phyloP scores from a whole-genome alignment of 2,797 vertebrate species.

The Poliocrania exsul region DNA sequence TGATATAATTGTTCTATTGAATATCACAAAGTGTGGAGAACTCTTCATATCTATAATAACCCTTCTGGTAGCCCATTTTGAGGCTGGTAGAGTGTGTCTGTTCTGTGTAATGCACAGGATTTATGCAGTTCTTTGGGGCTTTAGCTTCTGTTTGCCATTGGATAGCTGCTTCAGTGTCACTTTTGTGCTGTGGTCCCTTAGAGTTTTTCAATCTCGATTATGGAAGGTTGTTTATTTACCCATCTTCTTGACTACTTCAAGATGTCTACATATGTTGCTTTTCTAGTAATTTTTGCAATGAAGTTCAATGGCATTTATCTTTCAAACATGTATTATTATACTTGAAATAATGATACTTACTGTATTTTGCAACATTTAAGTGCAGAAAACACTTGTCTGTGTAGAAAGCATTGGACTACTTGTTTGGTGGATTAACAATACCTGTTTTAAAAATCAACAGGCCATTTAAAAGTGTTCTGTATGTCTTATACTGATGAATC shows the following conservation, averaged over 20 bases:
- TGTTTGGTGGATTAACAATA: background rate
- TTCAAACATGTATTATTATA: background rate
- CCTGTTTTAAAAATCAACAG: background rate
- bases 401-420: background rate
- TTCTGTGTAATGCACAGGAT: background rate
- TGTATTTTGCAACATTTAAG: background rate
- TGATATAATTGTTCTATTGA: background rate
- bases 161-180: background rate
- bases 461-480: background rate
- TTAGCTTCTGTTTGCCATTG: background rate
- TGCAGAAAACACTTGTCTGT: background rate
- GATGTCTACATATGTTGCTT: background rate
- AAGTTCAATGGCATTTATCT: background rate
- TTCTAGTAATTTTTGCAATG: background rate
- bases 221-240: background rate
- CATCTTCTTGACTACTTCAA: background rate
- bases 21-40: background rate
- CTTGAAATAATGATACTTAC: background rate
- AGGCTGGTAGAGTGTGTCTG: background rate
- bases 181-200: background rate
- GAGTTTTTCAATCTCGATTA: background rate
- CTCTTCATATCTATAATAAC: background rate
- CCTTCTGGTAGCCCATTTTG: background rate
- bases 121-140: background rate
- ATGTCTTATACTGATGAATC: background rate